A percentile compares a stretch with the other conserved stretches of the same genome.
Conservation (phyloP, 2,888 invertebrate species). For the Drosophila prolongata region DNA sequence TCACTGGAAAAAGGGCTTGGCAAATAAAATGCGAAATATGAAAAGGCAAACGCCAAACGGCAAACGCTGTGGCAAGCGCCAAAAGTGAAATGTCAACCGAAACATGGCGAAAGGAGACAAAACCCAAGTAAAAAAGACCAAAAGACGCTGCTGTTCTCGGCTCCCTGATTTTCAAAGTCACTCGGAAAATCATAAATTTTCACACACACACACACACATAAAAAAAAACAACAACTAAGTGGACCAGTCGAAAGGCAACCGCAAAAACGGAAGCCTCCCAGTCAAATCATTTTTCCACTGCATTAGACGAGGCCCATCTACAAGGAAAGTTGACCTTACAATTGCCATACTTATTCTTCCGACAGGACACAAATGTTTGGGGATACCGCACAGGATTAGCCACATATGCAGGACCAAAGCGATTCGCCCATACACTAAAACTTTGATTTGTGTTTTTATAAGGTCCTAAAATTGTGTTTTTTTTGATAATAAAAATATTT, state of each 20-base stretch:
- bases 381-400: conserved; percentile 14
- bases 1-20: conserved; percentile 9
- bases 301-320: conserved; percentile 66
- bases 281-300: conserved; percentile 78
- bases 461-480: too few species aligned
- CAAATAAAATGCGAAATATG: conserved; percentile 43
- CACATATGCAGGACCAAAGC: conserved; percentile 15
- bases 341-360: conserved; percentile 41
- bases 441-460: too few species aligned
- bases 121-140: conserved; percentile 17
- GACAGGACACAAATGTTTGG: conserved; percentile 6
- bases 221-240: conserved; percentile 27
- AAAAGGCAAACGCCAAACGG: conserved; percentile 57
- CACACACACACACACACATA: conserved; percentile 50
- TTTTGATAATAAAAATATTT: too few species aligned
- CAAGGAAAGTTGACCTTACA: conserved; percentile 41
- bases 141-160: conserved; percentile 7
- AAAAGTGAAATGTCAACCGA: conserved; percentile 75
- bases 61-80: conserved; percentile 21
- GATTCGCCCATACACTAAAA: background rate
- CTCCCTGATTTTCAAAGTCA: conserved; percentile 67
- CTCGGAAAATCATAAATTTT: conserved; percentile 74
- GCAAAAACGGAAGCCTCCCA: conserved; percentile 61
- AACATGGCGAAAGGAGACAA: conserved; percentile 43
- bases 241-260: conserved; percentile 49